A percentile compares a stretch with the other conserved stretches of the same genome.
Conservation (phyloP, 2,113 vertebrate species). For the Eurypyga helias region DNA sequence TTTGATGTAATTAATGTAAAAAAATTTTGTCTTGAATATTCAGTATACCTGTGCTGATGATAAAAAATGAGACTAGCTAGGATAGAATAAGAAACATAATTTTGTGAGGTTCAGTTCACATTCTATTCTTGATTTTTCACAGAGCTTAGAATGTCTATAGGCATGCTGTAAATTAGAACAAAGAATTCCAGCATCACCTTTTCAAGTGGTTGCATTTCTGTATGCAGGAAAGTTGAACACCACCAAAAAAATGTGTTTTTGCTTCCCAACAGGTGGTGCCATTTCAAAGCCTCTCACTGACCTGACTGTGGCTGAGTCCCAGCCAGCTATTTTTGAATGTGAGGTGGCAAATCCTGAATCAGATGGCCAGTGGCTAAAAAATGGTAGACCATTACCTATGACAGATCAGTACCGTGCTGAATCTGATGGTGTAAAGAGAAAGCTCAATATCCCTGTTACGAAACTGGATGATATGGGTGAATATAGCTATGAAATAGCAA, state of each 20-base stretch:
- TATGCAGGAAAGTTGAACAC: not conserved
- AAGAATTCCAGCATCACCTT: not conserved
- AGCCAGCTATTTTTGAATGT: constrained; percentile 91
- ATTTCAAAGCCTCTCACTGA: constrained; percentile 94
- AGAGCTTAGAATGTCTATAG: not conserved
- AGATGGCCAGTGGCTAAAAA: constrained; percentile 90
- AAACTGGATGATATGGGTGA: constrained; percentile 92
- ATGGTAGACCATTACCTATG: constrained; percentile 82
- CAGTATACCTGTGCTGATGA: not conserved
- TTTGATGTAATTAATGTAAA: not conserved
- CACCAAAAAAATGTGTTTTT: not conserved
- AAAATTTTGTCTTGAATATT: not conserved
- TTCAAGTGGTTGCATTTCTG: not conserved
- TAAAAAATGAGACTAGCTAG: not conserved
- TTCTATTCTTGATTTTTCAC: not conserved
- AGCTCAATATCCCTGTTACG: constrained; percentile 84
- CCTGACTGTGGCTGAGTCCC: constrained; percentile 92
- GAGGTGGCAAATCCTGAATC: constrained; percentile 91
- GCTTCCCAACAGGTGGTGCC: constrained; percentile 85
- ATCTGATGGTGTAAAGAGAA: constrained; percentile 83
- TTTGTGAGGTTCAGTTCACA: not conserved
- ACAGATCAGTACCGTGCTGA: constrained; percentile 85
- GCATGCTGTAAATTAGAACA: not conserved
- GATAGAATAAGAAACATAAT: not conserved
- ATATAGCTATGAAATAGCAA: constrained; percentile 95